phyloP scores from a whole-genome alignment of 2,888 invertebrate species.

The Eumerus sabulonum region DNA sequence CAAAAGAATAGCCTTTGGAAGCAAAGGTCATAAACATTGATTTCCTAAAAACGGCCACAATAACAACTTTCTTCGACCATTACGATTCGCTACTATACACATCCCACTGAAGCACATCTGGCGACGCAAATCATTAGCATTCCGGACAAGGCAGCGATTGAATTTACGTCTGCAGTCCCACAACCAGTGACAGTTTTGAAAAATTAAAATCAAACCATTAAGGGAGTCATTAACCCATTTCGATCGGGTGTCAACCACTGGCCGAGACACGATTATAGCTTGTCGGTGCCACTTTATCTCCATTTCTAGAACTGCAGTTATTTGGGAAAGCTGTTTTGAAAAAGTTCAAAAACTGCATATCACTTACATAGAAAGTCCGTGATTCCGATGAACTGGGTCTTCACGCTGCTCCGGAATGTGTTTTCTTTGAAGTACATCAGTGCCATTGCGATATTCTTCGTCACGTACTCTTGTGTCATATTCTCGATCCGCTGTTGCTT shows the following conservation, averaged over 20 bases:
- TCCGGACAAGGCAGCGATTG: background rate
- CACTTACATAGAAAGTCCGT: constrained; percentile 89
- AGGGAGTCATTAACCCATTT: constrained; percentile 25
- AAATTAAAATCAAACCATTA: background rate
- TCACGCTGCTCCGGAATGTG: constrained; percentile 85
- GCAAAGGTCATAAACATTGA: too few species aligned
- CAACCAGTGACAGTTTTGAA: constrained; percentile 5
- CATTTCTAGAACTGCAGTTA: background rate
- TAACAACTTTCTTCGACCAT: too few species aligned
- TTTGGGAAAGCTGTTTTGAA: too few species aligned
- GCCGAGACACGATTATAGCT: constrained; percentile 5
- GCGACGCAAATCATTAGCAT: background rate
- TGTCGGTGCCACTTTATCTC: constrained; percentile 13
- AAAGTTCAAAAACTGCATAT: background rate
- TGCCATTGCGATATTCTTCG: constrained; percentile 84
- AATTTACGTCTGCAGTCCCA: constrained; percentile 2
- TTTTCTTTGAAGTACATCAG: constrained; percentile 87
- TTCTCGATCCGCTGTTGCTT: constrained; percentile 66
- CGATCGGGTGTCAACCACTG: background rate
- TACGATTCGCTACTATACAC: background rate
- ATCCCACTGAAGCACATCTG: constrained; percentile 1
- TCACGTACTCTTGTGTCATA: constrained; percentile 70
- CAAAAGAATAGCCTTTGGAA: too few species aligned
- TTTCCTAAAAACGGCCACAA: too few species aligned
- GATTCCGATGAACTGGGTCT: constrained; percentile 88